Percentiles rank a stretch among this genome's conserved stretches.
These are phyloP conservation scores for Scomberomorus guttatus DNA, from an alignment of 2,797 vertebrate species.

Conservation along the genomic window DNA sequence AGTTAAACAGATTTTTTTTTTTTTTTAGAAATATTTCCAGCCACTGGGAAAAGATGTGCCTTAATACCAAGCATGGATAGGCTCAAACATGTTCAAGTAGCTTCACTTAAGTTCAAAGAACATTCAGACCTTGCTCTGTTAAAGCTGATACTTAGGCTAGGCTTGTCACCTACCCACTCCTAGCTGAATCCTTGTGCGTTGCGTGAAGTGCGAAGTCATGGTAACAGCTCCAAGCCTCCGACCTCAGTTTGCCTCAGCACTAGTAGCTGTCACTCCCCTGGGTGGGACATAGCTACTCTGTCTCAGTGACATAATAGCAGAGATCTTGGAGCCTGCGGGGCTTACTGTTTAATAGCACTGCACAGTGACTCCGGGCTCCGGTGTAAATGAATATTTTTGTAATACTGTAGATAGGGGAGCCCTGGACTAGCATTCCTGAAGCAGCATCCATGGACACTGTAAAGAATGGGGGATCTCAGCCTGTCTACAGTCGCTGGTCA, in stretches of 20 bases:
- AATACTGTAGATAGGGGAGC: conserved; percentile 25
- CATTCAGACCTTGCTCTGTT: not conserved
- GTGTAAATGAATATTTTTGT: conserved; percentile 39
- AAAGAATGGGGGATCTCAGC: conserved; percentile 79
- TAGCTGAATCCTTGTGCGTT: conserved; percentile 39
- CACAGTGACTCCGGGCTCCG: conserved; percentile 22
- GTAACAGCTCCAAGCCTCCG: conserved; percentile 69
- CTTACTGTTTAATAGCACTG: conserved; percentile 34
- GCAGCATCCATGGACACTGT: conserved; percentile 82
- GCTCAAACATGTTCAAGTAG: not conserved
- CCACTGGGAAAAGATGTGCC: too few species aligned
- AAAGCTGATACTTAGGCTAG: conserved; percentile 19
- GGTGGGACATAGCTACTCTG: conserved; percentile 66
- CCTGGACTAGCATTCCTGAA: conserved; percentile 61
- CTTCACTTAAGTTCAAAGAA: not conserved
- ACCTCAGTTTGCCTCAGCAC: conserved; percentile 54
- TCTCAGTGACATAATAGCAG: conserved; percentile 57
- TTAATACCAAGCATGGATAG: not conserved
- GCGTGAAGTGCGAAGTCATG: conserved; percentile 69
- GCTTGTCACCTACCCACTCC: conserved; percentile 26
- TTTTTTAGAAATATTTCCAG: not conserved
- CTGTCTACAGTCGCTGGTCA: conserved; percentile 88
- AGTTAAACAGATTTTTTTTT: not conserved
- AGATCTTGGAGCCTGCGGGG: conserved; percentile 45
- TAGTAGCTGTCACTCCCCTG: conserved; percentile 73